Evolutionary conservation across 2,113 vertebrate genomes (phyloP).

Genomic region (Pungitius pungitius): DNA sequence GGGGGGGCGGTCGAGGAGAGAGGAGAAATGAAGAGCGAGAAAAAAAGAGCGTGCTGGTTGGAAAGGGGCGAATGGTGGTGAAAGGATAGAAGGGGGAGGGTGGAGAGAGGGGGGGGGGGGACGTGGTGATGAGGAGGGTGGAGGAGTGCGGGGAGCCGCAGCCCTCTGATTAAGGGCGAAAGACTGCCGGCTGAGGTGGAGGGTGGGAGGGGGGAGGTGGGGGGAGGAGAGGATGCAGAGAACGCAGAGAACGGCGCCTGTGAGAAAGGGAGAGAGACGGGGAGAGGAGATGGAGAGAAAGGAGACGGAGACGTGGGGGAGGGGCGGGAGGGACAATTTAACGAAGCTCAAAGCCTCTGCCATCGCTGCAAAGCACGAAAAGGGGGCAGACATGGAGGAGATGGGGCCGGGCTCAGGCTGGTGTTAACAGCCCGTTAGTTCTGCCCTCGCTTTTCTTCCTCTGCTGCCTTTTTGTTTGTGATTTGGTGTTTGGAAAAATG

Average conservation of each 20-base stretch:
- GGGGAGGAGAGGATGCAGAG: slow-evolving; percentile 39
- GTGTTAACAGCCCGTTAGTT: slow-evolving; percentile 71
- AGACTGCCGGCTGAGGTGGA: slow-evolving; percentile 70
- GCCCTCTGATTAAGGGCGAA: slow-evolving; percentile 80
- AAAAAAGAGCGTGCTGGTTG: slow-evolving; percentile 44
- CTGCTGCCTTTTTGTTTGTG: slow-evolving; percentile 63
- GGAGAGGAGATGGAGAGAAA: slow-evolving; percentile 52
- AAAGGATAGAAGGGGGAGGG: slow-evolving; percentile 50
- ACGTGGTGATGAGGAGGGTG: slow-evolving; percentile 51
- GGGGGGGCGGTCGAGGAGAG: not conserved
- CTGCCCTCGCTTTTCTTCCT: slow-evolving; percentile 55
- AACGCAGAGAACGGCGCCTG: slow-evolving; percentile 58
- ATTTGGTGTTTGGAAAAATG: slow-evolving; percentile 57
- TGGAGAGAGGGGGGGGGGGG: slow-evolving; percentile 29
- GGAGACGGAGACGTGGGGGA: slow-evolving; percentile 51
- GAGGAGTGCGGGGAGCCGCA: slow-evolving; percentile 59
- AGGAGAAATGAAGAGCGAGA: slow-evolving; percentile 51
- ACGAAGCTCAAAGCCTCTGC: slow-evolving; percentile 74
- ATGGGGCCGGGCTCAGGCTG: slow-evolving; percentile 57
- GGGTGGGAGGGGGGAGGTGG: slow-evolving; percentile 24
- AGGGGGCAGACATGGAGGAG: slow-evolving; percentile 64
- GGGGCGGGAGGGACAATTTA: slow-evolving; percentile 75
- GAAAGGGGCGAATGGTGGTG: slow-evolving; percentile 58
- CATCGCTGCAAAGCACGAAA: slow-evolving; percentile 70
- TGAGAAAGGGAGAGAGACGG: slow-evolving; percentile 36